phyloP scores from a whole-genome alignment of 2,888 invertebrate species.

The Lymantria monacha region DNA sequence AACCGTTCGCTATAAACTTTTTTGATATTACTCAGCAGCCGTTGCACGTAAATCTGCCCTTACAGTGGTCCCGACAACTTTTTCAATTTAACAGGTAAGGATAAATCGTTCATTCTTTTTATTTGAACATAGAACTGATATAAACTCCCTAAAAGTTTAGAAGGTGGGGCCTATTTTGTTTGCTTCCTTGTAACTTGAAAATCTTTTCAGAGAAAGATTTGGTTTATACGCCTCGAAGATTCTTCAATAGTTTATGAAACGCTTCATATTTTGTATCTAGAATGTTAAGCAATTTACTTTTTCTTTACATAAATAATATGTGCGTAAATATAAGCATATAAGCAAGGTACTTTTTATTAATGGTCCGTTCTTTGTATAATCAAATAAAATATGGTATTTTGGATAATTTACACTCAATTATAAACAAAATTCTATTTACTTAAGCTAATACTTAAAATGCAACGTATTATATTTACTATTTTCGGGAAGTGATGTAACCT shows the following conservation, averaged over 20 bases:
- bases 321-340: no score
- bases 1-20: constrained; percentile 73
- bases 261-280: constrained; percentile 12
- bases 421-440: no score
- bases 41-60: constrained; percentile 78
- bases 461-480: no score
- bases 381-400: no score
- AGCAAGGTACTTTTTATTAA: no score
- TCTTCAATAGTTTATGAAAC: constrained; percentile 23
- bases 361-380: no score
- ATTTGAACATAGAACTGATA: constrained; percentile 79
- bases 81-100: constrained; percentile 82
- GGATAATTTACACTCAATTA: no score
- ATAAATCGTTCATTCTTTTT: constrained; percentile 81
- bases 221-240: constrained; percentile 19
- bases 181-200: constrained; percentile 62
- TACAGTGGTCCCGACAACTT: constrained; percentile 76
- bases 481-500: no score
- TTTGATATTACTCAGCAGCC: constrained; percentile 78
- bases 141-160: constrained; percentile 69
- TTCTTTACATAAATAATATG: no score
- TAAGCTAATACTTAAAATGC: no score
- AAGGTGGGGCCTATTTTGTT: constrained; percentile 59
- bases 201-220: constrained; percentile 52
- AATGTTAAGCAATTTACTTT: background rate